These are phyloP conservation scores for Petrocephalus schoutedeni DNA, from an alignment of 2,797 vertebrate species.

Conservation along the genomic window DNA sequence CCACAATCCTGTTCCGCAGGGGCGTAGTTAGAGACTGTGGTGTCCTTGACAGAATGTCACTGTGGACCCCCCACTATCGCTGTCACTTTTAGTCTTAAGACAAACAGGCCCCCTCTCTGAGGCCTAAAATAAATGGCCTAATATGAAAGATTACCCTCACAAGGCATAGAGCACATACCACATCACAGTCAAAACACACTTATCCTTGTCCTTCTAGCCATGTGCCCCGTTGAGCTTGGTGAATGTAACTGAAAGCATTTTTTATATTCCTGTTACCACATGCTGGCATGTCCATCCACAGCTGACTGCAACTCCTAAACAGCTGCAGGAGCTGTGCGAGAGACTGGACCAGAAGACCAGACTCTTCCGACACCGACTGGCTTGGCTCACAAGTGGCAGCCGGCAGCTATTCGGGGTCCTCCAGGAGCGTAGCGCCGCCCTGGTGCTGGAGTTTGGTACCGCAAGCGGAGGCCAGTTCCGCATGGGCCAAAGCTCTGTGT, in stretches of 20 bases:
- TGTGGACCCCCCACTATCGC: neutral
- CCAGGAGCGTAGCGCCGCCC: constrained; percentile 54
- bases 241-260: neutral
- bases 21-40: neutral
- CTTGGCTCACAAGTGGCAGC: constrained; percentile 67
- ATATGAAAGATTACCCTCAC: neutral
- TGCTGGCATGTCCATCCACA: constrained; percentile 29
- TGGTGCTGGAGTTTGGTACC: constrained; percentile 60
- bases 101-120: neutral
- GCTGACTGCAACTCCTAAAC: constrained; percentile 66
- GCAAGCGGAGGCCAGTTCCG: constrained; percentile 43
- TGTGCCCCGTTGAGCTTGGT: neutral
- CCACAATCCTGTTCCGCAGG: neutral
- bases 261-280: neutral
- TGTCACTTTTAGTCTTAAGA: neutral
- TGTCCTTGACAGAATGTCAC: too few species aligned
- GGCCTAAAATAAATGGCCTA: neutral
- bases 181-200: neutral
- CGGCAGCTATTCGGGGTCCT: constrained; percentile 70
- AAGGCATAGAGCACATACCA: neutral
- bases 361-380: constrained; percentile 56
- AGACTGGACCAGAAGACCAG: constrained; percentile 50
- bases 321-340: constrained; percentile 53
- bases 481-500: constrained; percentile 55
- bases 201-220: neutral